Evolutionary conservation across 2,888 invertebrate species (phyloP).

Genomic region (Acanthosepion lycidas): DNA sequence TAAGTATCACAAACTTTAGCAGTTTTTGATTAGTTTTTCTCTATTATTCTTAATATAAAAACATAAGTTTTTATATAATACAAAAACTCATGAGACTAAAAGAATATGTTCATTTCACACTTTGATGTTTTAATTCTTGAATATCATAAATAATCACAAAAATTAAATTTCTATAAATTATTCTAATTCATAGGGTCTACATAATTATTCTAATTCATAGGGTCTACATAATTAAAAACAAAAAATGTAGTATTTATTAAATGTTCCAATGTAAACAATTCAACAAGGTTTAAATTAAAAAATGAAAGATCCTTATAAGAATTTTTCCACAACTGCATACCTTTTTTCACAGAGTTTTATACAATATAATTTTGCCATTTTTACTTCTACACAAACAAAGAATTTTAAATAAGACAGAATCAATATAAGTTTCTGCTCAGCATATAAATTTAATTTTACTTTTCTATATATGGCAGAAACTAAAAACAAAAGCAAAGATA

Average conservation of each 20-base stretch:
- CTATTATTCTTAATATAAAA: slow-evolving; percentile 4
- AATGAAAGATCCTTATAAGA: neutral
- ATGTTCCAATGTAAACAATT: neutral
- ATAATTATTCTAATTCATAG: neutral
- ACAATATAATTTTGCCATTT: slow-evolving; percentile 13
- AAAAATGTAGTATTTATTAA: neutral
- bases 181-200: neutral
- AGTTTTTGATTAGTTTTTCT: neutral
- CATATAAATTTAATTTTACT: neutral
- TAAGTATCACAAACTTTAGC: no score
- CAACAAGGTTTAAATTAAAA: neutral
- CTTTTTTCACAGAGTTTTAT: neutral
- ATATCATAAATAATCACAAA: neutral
- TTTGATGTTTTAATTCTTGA: neutral
- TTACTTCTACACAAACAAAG: neutral
- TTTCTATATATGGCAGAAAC: slow-evolving; percentile 14
- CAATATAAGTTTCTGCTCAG: neutral
- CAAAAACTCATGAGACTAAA: neutral
- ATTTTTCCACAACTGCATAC: slow-evolving; percentile 22
- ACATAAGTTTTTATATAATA: neutral
- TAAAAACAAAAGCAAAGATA: neutral
- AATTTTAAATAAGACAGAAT: neutral
- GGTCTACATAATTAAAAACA: neutral
- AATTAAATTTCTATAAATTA: neutral
- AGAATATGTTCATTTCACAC: neutral